Percentiles rank a stretch among this genome's conserved stretches.
These are phyloP conservation scores for Drosophila malerkotliana DNA, from an alignment of 1,140 invertebrate genomes.

Conservation along the genomic window DNA sequence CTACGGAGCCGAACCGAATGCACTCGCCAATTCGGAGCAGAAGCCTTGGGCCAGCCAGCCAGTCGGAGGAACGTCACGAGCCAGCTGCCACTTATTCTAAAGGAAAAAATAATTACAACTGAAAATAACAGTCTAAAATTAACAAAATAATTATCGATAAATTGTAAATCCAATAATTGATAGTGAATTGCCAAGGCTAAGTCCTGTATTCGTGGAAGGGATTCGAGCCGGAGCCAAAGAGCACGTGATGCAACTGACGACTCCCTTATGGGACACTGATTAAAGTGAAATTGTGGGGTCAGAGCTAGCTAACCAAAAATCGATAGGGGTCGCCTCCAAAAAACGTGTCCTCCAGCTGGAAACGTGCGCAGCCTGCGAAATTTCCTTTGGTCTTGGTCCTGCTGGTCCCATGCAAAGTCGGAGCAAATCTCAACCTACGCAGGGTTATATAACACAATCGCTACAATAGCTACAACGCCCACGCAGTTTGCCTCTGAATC, in stretches of 20 bases:
- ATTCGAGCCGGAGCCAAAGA: constrained; percentile 2
- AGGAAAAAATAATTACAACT: constrained; percentile 28
- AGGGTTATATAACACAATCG: constrained; percentile 60
- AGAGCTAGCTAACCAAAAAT: constrained; percentile 41
- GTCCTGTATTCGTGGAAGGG: neutral
- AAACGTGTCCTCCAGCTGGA: constrained; percentile 42
- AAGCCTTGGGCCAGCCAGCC: constrained; percentile 33
- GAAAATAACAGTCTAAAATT: constrained; percentile 23
- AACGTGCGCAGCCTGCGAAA: constrained; percentile 56
- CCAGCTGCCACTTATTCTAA: constrained; percentile 41
- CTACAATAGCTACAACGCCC: constrained; percentile 18
- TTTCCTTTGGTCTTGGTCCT: neutral
- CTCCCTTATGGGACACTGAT: constrained; percentile 37
- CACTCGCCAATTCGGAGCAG: constrained; percentile 32
- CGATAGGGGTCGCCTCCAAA: constrained; percentile 40
- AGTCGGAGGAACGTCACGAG: constrained; percentile 40
- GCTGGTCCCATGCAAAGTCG: constrained; percentile 6
- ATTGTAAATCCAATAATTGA: constrained; percentile 1
- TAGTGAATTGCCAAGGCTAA: neutral
- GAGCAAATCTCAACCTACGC: constrained; percentile 52
- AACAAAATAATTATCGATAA: constrained; percentile 31
- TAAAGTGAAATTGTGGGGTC: constrained; percentile 48
- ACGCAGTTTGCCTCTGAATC: constrained; percentile 46
- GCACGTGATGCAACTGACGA: constrained; percentile 49
- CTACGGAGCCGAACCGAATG: constrained; percentile 34